Percentiles rank a stretch among this genome's conserved stretches.
phyloP scores from a whole-genome alignment of 2,888 invertebrate species.

The Oscheius sp. region DNA sequence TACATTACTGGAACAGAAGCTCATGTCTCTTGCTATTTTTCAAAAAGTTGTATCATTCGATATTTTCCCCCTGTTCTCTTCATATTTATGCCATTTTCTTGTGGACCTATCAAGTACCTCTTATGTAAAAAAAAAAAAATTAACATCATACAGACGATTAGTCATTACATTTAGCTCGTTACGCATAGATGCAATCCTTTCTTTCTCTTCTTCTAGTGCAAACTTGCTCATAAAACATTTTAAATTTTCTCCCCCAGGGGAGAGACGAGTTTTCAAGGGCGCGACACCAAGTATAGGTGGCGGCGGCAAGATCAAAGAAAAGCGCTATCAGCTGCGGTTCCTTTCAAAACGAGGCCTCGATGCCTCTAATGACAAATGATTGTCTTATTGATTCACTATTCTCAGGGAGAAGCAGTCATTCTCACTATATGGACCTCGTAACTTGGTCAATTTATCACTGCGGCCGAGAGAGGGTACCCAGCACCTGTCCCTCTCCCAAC shows the following conservation, averaged over 20 bases:
- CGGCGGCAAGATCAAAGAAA: constrained; percentile 36
- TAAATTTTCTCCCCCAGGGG: constrained; percentile 10
- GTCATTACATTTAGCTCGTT: too few relatives aligned
- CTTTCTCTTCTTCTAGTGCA: constrained; percentile 1
- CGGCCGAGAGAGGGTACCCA: neutral
- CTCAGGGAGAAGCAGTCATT: constrained; percentile 5
- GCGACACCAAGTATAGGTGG: neutral
- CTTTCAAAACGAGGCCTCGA: constrained; percentile 25
- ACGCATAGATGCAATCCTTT: neutral
- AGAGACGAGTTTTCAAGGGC: constrained; percentile 38
- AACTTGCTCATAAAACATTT: neutral
- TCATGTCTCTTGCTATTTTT: too few relatives aligned
- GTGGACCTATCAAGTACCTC: too few relatives aligned
- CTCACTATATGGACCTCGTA: constrained; percentile 8
- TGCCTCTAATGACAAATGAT: constrained; percentile 40
- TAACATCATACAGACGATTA: too few relatives aligned
- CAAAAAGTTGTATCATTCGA: neutral
- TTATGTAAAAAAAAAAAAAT: too few relatives aligned
- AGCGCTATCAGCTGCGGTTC: constrained; percentile 38
- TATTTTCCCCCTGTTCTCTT: neutral
- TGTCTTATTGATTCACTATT: constrained; percentile 37
- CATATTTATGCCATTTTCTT: neutral
- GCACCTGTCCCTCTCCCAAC: neutral
- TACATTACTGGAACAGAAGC: too few relatives aligned
- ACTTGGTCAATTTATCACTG: constrained; percentile 32